Base-by-base conservation (phyloP, 2,888 invertebrate species). In the Lycophotia porphyrea region DNA sequence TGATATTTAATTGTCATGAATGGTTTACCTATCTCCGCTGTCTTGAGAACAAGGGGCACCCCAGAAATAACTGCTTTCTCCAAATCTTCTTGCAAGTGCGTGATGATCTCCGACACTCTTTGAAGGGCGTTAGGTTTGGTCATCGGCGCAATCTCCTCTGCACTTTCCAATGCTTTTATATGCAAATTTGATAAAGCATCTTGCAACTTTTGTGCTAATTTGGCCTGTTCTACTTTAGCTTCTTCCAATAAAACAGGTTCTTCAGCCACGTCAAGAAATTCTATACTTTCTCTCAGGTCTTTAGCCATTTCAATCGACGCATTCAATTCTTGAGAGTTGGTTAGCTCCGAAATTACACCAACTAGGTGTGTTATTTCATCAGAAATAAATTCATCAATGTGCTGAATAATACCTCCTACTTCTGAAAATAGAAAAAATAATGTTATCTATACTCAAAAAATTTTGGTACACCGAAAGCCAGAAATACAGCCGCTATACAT, bases 81-180 rank as follows among this genome's bases (percentile, higher is more conserved):
- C 63, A 94, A 86, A 84, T 92, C 92, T 44, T 92, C 89, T 82
- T 93, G 91, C 65, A 95, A 88, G 82, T 91, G 88, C 7, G 88
- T 88, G 5, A 93, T 90, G 1, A 89, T 82, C 42, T 92, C 89
- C 11, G 88, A 89, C 11, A 93, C 84, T 77, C 77, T 89, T 78
- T 91, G 84, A 31, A 93, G 66, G 34, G 84, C 66, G 9, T 90
- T 87, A 7, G 87, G 63, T 68, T 88, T 82, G 11, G 90, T 66
- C 1, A 78, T 39, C 7, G 85, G 63, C 15, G 77, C 49, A 0
- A 92, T 76, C 34, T 88, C 85, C 65, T 89, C 82, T 5, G 88
- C 84, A 66, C 81, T 89, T 49, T 92, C 91, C 8, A 92, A 71
- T 44, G 85, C 82, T 77, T 89, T 86, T 4, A 75, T 86, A 70